Evolutionary conservation across 2,888 invertebrate species (phyloP).

Genomic region (Callyntrura sp.): DNA sequence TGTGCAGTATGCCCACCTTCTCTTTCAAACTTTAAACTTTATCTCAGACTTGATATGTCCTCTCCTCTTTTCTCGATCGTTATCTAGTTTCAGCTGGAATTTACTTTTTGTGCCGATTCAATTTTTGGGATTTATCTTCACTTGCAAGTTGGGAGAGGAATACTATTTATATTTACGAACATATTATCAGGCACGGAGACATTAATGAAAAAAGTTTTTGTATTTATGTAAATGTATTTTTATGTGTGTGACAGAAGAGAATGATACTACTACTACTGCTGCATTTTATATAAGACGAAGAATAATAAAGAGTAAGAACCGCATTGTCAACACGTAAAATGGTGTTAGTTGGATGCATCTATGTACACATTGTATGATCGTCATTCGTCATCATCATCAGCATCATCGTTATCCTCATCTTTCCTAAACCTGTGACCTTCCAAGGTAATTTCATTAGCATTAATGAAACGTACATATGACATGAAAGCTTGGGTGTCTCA

Average conservation of each 20-base stretch:
- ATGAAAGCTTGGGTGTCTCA: no score
- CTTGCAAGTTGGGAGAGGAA: not conserved
- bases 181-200: no score
- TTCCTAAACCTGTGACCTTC: constrained; percentile 56
- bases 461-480: no score
- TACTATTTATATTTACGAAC: no score
- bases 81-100: constrained; percentile 68
- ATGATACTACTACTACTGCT: no score
- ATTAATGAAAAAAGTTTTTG: no score
- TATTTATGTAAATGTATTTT: no score
- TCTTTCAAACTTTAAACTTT: constrained; percentile 57
- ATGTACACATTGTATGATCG: no score
- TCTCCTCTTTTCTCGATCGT: constrained; percentile 43
- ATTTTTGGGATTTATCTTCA: constrained; percentile 51
- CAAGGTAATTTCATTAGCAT: constrained; percentile 71
- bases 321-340: not conserved
- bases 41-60: constrained; percentile 55
- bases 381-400: no score
- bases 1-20: constrained; percentile 20
- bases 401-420: not conserved
- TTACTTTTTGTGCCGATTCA: constrained; percentile 46
- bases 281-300: not conserved
- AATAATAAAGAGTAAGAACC: constrained; percentile 1
- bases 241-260: no score
- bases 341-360: not conserved